Percentiles rank a stretch among this genome's conserved stretches.
These are phyloP conservation scores for Malurus cyaneus DNA, from an alignment of 2,113 vertebrate genomes.

Conservation along the genomic window DNA sequence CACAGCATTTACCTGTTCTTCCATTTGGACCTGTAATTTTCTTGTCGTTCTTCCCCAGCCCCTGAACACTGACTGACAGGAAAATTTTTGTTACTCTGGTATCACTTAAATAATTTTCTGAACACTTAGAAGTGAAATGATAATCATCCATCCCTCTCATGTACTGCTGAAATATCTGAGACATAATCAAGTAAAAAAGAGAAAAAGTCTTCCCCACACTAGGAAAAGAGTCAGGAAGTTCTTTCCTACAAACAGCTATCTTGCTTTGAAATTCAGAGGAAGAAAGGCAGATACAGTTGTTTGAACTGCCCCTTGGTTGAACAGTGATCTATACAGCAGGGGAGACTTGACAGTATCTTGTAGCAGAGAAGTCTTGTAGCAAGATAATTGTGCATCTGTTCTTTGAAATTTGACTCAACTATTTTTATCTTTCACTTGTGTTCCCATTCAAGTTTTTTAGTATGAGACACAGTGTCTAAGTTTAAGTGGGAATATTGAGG, in stretches of 20 bases:
- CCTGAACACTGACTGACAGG: neutral
- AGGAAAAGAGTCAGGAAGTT: neutral
- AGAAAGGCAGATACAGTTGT: neutral
- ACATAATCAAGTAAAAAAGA: neutral
- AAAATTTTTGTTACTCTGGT: constrained; percentile 30
- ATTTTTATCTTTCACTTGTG: neutral
- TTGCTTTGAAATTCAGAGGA: neutral
- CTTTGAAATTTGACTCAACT: neutral
- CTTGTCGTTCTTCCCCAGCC: neutral
- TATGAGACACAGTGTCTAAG: neutral
- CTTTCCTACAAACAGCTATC: neutral
- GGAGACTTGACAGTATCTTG: neutral
- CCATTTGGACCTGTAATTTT: neutral
- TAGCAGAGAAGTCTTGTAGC: neutral
- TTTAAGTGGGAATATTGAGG: no score
- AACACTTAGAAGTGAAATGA: constrained; percentile 46
- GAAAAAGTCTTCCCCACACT: neutral
- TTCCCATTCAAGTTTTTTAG: neutral
- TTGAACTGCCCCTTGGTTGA: neutral
- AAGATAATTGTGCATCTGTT: neutral
- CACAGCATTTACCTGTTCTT: neutral
- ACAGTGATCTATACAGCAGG: neutral
- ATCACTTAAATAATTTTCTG: constrained; percentile 51
- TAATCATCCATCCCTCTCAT: constrained; percentile 25
- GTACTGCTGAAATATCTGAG: constrained; percentile 12